Evolutionary conservation across 2,888 invertebrate species (phyloP), one percentile per base, ranked within the genome.

Genomic region (Mythimna loreyi): DNA sequence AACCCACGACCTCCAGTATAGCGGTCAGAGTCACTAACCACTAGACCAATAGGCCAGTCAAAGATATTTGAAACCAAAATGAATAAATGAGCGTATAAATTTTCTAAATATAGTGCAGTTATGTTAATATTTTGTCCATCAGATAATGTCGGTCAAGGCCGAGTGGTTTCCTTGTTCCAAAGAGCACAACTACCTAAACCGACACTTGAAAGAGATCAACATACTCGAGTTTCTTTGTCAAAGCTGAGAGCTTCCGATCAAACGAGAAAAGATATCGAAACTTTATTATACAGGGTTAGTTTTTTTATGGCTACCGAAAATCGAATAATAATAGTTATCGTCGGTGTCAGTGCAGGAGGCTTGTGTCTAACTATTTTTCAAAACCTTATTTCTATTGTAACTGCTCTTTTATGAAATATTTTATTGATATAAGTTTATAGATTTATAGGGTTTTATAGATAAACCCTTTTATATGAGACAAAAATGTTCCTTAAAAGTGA

Each of bases 181-280:
- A 59, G 43, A 64, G 40, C 7, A 33, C 28, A 64, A 30, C 11
- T 61, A 61, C 30, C 28, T 43, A 53, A 76, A 61, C 64, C 11
- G 45, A 45, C 57, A 53, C 76, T 76, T 61, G 25, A 50, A 59
- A 53, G 60, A 57, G 43, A 71, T 70, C 64, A 70, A 65, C 33
- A 65, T 45, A 52, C 49, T 76, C 33, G 45, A 76, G 64, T 30
- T 61, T 61, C 57, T 61, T 45, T 25, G 19, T 19, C 56, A 58
- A 65, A 65, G 57, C 52, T 50, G 36, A 49, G 55, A 56, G 52
- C 30, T 40, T 67, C 21, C 9, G 40, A 57, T 49, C 50, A 74
- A 67, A 53, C 49, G n/a, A 13, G 23, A 69, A 63, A 63, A 49
- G 53, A 11, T 21, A 47, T 40, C 40, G 40, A 53, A 13, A 56